Percentiles rank a stretch among this genome's conserved stretches.
Evolutionary conservation across 2,113 vertebrate genomes (phyloP).

Genomic region (Promerops cafer): DNA sequence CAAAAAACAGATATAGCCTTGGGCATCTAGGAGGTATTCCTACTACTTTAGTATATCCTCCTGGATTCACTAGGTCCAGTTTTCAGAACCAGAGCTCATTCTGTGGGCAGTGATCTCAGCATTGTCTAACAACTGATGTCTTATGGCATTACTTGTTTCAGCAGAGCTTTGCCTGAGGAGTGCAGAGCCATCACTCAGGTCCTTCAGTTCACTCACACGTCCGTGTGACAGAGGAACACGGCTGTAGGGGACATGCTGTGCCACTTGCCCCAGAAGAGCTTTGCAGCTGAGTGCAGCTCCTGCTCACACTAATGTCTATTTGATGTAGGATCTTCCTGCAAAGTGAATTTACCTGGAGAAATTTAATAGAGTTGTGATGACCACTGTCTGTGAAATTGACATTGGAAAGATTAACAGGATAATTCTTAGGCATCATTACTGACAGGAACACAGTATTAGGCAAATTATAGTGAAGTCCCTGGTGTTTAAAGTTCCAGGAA

Average conservation of each 20-base stretch:
- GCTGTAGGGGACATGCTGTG: background rate
- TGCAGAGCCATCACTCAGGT: background rate
- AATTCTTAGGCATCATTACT: conserved; percentile 34
- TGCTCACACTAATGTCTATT: background rate
- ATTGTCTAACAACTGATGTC: background rate
- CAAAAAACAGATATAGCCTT: background rate
- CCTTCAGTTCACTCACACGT: background rate
- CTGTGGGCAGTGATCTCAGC: background rate
- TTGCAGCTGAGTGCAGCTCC: background rate
- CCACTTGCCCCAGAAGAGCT: background rate
- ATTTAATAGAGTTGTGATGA: conserved; percentile 31
- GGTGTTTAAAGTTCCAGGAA: conserved; percentile 56
- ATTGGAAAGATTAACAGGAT: conserved; percentile 40
- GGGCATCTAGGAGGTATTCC: background rate
- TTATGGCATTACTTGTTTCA: background rate
- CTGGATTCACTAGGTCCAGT: background rate
- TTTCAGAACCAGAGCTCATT: background rate
- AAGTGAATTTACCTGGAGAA: conserved; percentile 52
- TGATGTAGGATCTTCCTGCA: background rate
- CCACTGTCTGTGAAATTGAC: conserved; percentile 17
- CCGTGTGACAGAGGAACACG: background rate
- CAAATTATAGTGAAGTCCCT: conserved; percentile 49
- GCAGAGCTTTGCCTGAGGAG: background rate
- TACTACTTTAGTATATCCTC: background rate
- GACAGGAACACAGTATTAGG: conserved; percentile 30